Base-by-base conservation (phyloP, 2,888 invertebrate genomes). In the Linyphia triangularis region DNA sequence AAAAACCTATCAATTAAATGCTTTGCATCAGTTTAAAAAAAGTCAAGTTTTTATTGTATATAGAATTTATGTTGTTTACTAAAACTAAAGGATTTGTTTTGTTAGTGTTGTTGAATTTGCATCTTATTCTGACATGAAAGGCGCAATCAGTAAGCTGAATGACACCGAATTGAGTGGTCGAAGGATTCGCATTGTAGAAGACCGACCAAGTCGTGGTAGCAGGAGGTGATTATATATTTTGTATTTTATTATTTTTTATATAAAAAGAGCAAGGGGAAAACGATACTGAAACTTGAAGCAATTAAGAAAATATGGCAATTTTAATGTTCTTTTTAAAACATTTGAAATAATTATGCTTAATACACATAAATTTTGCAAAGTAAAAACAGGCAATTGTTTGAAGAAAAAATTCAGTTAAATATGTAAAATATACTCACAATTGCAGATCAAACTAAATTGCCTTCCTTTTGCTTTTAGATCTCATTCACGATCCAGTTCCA, bases 101-200 rank as follows among this genome's bases (percentile, higher is more conserved):
- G 59, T 19, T 26, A 88, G 88, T 19, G 97, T 99, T 91, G 98
- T 99, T 10, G 99, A 99, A 93, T 99, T 99, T 93, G 97, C 98
- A 26, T 96, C 97, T 0, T 96, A 96, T 92, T 96, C 96, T 3
- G 99, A 99, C 93, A 96, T 99, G 96, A 97, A 97, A 93, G 97
- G 96, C 89, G 99, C 99, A 0, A 95, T 99, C 91, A 98, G 99
- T 92, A 99, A 99, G 93, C 94, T 99, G 91, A 98, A 99, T 93
- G 97, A 97, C 92, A 97, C 98, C 0, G 99, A 99, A 92, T 94
- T 99, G 91, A 99, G 98, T 93, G 99, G 99, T 0, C 95, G 99
- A 37, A 95, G 97, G 88, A 96, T 99, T 91, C 96, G 96, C 81
- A 94, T 99, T 91, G 95, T 98, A 81, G 98, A 99, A 93, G 98